Percentiles rank a stretch among this genome's conserved stretches.
These are phyloP conservation scores for Unio pictorum DNA, from an alignment of 2,888 invertebrate genomes.

Conservation along the genomic window DNA sequence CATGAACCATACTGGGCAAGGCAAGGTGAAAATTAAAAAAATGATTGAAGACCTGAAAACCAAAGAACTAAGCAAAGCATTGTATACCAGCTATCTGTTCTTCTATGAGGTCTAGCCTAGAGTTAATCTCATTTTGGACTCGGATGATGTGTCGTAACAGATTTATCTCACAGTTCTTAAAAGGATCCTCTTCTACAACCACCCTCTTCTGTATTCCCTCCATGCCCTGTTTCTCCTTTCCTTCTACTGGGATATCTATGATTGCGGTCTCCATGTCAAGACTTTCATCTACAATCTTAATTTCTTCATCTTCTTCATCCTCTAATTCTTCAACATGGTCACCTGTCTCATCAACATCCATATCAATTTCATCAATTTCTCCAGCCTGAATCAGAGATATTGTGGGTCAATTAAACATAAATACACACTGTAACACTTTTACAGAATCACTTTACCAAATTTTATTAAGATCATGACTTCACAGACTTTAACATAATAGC, in stretches of 20 bases:
- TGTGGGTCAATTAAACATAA: too few species aligned
- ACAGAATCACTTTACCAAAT: too few species aligned
- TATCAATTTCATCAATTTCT: background rate
- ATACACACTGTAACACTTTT: too few species aligned
- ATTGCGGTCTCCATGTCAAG: too few species aligned
- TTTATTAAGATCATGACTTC: too few species aligned
- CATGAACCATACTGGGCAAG: too few species aligned
- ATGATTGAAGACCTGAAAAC: too few species aligned
- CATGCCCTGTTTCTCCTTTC: too few species aligned
- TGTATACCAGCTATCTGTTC: conserved; percentile 49
- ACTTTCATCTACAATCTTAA: background rate
- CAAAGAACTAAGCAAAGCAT: background rate
- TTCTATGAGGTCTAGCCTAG: conserved; percentile 51
- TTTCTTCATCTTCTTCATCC: background rate
- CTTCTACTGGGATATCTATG: too few species aligned
- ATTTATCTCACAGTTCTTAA: conserved; percentile 54
- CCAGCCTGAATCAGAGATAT: too few species aligned
- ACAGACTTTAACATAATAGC: too few species aligned
- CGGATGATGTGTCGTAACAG: conserved; percentile 52
- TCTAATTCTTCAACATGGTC: background rate
- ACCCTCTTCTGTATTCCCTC: conserved; percentile 16
- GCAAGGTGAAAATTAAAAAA: too few species aligned
- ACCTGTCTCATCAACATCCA: background rate
- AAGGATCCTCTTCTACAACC: conserved; percentile 38
- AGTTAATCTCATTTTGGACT: conserved; percentile 52